These are phyloP conservation scores for Zapornia atra DNA, from an alignment of 2,113 vertebrate species.

Conservation along the genomic window DNA sequence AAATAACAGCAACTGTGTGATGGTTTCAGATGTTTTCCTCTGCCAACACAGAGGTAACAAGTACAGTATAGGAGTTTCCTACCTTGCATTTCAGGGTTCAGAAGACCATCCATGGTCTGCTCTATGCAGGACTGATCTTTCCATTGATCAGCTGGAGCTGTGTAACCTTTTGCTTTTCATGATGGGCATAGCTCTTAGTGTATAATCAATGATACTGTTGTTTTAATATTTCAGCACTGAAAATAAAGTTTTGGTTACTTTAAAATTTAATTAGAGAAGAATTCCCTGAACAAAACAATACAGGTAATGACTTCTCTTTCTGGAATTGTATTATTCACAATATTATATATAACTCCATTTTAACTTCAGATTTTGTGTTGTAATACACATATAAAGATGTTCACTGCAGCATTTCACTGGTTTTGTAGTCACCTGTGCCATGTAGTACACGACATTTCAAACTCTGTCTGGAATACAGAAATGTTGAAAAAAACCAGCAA, in stretches of 20 bases:
- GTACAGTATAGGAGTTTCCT: neutral
- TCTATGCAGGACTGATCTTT: neutral
- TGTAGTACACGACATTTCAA: neutral
- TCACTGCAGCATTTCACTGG: neutral
- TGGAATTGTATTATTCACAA: neutral
- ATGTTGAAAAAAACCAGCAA: neutral
- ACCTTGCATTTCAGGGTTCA: neutral
- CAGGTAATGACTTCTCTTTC: neutral
- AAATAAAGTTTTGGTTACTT: neutral
- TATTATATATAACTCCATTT: neutral
- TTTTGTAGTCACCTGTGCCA: neutral
- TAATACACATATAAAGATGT: neutral
- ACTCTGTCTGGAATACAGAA: neutral
- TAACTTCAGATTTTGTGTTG: neutral
- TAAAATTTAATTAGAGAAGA: neutral
- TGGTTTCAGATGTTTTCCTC: neutral
- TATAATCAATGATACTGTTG: neutral
- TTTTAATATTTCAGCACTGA: neutral
- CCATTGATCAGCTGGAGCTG: neutral
- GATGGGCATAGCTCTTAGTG: neutral
- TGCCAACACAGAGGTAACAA: neutral
- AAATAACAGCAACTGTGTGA: neutral
- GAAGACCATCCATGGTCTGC: neutral
- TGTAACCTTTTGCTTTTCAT: neutral
- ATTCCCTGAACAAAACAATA: neutral